Evolutionary conservation across 2,888 invertebrate species (phyloP).

Genomic region (Nomada flava): DNA sequence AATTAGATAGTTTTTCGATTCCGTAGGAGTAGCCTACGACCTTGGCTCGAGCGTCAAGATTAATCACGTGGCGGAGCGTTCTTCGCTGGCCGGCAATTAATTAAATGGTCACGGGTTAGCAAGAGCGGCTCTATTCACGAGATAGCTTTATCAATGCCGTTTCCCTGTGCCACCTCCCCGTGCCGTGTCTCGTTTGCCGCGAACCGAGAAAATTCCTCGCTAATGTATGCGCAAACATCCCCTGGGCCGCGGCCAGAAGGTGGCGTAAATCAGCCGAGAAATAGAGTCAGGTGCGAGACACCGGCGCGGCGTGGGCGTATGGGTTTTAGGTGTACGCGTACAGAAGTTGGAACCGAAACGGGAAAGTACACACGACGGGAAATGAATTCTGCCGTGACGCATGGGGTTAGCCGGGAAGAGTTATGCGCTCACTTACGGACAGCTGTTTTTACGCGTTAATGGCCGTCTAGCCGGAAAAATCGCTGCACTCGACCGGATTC

Average conservation of each 20-base stretch:
- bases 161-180: constrained; percentile 37
- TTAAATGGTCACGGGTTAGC: constrained; percentile 60
- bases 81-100: constrained; percentile 53
- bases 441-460: constrained; percentile 20
- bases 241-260: not conserved
- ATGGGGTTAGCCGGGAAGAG: constrained; percentile 31
- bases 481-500: not conserved
- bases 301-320: constrained; percentile 49
- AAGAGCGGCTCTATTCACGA: constrained; percentile 57
- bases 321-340: constrained; percentile 33
- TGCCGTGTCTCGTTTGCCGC: constrained; percentile 29
- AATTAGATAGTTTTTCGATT: constrained; percentile 53
- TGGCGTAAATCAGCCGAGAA: constrained; percentile 58
- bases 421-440: constrained; percentile 37
- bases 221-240: constrained; percentile 61
- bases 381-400: constrained; percentile 44
- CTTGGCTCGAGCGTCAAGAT: constrained; percentile 42
- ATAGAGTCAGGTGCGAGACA: constrained; percentile 63
- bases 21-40: constrained; percentile 36
- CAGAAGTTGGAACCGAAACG: constrained; percentile 18
- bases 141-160: constrained; percentile 62
- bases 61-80: constrained; percentile 49
- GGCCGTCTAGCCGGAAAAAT: constrained; percentile 8
- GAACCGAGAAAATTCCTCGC: constrained; percentile 59
- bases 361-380: constrained; percentile 36